These are phyloP conservation scores for Tachysurus fulvidraco DNA, from an alignment of 2,113 vertebrate genomes.

Conservation along the genomic window DNA sequence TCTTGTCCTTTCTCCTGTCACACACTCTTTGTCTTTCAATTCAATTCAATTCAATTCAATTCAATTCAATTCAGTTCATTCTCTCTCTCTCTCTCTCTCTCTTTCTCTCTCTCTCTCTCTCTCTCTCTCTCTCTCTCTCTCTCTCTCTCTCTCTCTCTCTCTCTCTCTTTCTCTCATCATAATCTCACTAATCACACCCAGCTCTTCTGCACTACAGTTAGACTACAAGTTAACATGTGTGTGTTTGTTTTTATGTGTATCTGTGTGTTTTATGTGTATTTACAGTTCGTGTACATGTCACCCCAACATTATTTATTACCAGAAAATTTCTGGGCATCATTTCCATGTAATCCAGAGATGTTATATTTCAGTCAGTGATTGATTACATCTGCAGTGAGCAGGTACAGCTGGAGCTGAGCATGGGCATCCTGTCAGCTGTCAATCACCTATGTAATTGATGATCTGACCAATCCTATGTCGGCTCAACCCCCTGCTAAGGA, in stretches of 20 bases:
- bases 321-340: not conserved
- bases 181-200: not conserved
- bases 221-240: not conserved
- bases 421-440: conserved; percentile 43
- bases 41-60: not conserved
- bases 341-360: conserved; percentile 30
- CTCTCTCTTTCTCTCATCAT: not conserved
- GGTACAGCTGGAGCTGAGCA: conserved; percentile 43
- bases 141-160: not conserved
- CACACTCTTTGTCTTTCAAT: not conserved
- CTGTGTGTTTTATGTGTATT: not conserved
- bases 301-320: not conserved
- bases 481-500: conserved; percentile 54
- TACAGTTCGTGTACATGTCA: not conserved
- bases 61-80: not conserved
- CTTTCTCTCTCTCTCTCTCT: not conserved
- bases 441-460: conserved; percentile 51
- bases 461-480: conserved; percentile 52
- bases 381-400: conserved; percentile 46
- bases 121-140: not conserved
- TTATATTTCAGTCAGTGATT: conserved; percentile 46
- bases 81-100: not conserved
- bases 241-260: not conserved
- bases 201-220: not conserved
- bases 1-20: not conserved